Percentiles rank a stretch among this genome's conserved stretches.
Evolutionary conservation across 2,888 invertebrate genomes (phyloP).

Genomic region (Pristionchus fissidentatus): DNA sequence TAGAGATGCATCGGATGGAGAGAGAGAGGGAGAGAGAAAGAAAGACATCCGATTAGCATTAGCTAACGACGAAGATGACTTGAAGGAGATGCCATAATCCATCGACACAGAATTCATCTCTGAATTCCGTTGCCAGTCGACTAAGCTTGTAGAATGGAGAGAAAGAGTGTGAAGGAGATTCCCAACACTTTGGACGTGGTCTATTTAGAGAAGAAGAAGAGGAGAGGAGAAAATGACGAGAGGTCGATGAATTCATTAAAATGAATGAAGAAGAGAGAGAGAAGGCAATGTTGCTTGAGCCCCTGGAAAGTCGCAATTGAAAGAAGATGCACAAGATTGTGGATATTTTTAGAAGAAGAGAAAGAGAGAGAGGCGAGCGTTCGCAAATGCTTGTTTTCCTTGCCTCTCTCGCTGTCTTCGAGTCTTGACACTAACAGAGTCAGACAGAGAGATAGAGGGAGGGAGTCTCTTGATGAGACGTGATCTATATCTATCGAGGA

Average conservation of each 20-base stretch:
- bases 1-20: too few relatives aligned
- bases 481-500: neutral
- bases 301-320: constrained; percentile 22
- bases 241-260: constrained; percentile 29
- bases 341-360: constrained; percentile 6
- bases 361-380: constrained; percentile 5
- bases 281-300: neutral
- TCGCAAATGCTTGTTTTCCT: neutral
- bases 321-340: neutral
- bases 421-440: neutral
- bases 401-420: neutral
- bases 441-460: too few relatives aligned
- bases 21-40: too few relatives aligned
- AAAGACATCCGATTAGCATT: constrained; percentile 24
- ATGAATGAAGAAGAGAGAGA: neutral
- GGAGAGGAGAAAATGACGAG: too few relatives aligned
- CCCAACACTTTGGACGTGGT: neutral
- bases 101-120: constrained; percentile 12
- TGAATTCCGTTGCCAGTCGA: neutral
- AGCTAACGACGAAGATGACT: neutral
- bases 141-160: too few relatives aligned
- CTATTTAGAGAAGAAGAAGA: constrained; percentile 5
- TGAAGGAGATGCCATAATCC: constrained; percentile 24
- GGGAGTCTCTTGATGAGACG: constrained; percentile 22
- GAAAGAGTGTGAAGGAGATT: too few relatives aligned